phyloP scores from a whole-genome alignment of 2,113 vertebrate genomes.

The Setophaga coronata region DNA sequence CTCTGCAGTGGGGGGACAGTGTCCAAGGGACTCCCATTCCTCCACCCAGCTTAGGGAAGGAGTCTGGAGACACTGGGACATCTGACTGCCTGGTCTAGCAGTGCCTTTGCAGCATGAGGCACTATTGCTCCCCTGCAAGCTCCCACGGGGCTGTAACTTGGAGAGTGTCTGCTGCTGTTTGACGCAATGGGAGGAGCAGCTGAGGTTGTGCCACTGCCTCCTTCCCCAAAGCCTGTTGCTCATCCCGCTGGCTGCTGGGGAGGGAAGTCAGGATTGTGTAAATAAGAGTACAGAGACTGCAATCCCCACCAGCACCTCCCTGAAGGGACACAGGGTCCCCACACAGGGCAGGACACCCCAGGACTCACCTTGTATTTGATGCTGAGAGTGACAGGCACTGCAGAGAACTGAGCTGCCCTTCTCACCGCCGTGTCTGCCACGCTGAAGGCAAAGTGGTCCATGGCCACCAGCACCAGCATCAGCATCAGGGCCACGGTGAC shows the following conservation, averaged over 20 bases:
- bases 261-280: not conserved
- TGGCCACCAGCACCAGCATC: constrained; percentile 66
- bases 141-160: not conserved
- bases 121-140: not conserved
- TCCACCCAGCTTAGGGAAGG: not conserved
- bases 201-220: not conserved
- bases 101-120: not conserved
- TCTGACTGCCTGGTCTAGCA: not conserved
- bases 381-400: constrained; percentile 69
- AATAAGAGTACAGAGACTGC: not conserved
- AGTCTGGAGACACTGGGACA: rapidly evolving
- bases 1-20: rapidly evolving
- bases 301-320: not conserved
- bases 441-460: constrained; percentile 80
- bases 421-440: constrained; percentile 66
- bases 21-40: rapidly evolving
- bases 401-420: constrained; percentile 79
- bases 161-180: rapidly evolving
- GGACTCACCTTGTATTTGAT: constrained; percentile 79
- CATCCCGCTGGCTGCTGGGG: not conserved
- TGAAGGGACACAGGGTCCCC: rapidly evolving
- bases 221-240: not conserved
- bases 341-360: rapidly evolving
- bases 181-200: not conserved
- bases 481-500: constrained; percentile 77